Percentiles rank a stretch among this genome's conserved stretches.
Evolutionary conservation across 2,113 vertebrate species (phyloP).

Genomic region (Ctenodactylus gundi): DNA sequence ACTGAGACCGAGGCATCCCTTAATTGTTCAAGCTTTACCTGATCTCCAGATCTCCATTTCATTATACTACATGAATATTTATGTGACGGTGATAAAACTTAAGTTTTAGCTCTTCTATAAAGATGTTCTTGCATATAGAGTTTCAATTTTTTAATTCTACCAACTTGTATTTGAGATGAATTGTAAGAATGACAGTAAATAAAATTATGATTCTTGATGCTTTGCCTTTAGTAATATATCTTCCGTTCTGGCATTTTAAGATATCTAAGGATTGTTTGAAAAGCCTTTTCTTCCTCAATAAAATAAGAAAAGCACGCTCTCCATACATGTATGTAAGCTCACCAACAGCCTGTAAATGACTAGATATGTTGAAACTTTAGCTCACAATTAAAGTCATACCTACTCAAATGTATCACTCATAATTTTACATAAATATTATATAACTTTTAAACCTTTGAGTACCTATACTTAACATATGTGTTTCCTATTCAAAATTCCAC

Average conservation of each 20-base stretch:
- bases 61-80: neutral
- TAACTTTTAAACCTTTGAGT: neutral
- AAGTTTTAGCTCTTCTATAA: neutral
- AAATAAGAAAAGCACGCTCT: neutral
- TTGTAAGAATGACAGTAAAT: neutral
- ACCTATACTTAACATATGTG: neutral
- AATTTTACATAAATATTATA: neutral
- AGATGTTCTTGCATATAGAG: neutral
- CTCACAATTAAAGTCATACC: neutral
- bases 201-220: neutral
- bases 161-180: neutral
- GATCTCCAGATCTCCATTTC: neutral
- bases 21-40: neutral
- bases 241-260: neutral
- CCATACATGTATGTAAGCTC: neutral
- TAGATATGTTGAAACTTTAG: neutral
- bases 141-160: neutral
- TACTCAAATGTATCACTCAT: neutral
- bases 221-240: neutral
- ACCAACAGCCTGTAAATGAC: neutral
- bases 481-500: neutral
- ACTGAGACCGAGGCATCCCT: neutral
- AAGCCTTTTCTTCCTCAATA: neutral
- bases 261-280: neutral
- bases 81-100: neutral